Evolutionary conservation across 2,113 vertebrate species (phyloP).

Genomic region (Macrotus californicus): DNA sequence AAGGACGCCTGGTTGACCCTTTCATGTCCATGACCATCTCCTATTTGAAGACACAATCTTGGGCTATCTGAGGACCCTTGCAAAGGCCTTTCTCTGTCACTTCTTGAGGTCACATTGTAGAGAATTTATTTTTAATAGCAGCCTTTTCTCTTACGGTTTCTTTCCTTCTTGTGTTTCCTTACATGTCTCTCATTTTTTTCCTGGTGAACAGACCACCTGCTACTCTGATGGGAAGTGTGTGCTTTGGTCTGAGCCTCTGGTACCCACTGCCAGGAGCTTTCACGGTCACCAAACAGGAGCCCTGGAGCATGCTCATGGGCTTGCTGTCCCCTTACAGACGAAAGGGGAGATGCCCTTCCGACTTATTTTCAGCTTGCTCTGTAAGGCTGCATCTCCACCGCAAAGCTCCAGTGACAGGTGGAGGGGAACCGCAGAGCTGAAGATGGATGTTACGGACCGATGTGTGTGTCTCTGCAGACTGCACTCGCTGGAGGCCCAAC

Average conservation of each 20-base stretch:
- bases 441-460: fast-evolving
- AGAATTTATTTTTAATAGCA: background rate
- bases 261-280: background rate
- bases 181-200: background rate
- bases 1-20: too few species aligned
- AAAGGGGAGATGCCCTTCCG: background rate
- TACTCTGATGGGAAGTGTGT: background rate
- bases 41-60: background rate
- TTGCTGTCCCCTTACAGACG: background rate
- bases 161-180: background rate
- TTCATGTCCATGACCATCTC: fast-evolving
- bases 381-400: background rate
- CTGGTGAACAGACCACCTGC: background rate
- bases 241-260: background rate
- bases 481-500: fast-evolving
- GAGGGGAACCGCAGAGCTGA: background rate
- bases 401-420: background rate
- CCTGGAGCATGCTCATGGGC: fast-evolving
- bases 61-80: background rate
- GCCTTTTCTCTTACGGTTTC: background rate
- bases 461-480: background rate
- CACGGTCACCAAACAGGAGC: background rate
- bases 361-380: background rate
- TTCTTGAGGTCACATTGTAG: background rate
- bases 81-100: background rate